Evolutionary conservation across 1,140 invertebrate species (phyloP).

Genomic region (Lasioglossum albipes): DNA sequence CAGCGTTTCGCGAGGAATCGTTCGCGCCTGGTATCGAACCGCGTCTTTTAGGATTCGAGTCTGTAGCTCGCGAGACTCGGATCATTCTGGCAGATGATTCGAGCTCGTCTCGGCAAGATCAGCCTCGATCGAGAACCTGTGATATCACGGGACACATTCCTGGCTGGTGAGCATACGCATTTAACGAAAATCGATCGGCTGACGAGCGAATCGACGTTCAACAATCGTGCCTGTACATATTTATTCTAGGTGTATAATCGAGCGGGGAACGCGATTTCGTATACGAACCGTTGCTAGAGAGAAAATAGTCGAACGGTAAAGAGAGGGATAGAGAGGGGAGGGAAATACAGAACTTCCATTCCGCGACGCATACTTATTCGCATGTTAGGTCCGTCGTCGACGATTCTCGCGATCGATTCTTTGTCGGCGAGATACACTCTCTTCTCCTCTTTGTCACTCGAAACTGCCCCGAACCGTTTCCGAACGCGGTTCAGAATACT

Average conservation of each 20-base stretch:
- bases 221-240: slow-evolving; percentile 66
- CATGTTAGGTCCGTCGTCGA: slow-evolving; percentile 35
- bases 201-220: slow-evolving; percentile 34
- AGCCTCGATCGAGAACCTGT: neutral
- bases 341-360: slow-evolving; percentile 17
- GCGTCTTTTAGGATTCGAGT: neutral
- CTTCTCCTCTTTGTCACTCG: slow-evolving; percentile 13
- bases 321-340: neutral
- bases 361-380: slow-evolving; percentile 19
- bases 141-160: neutral
- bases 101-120: neutral
- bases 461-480: slow-evolving; percentile 21
- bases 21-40: neutral
- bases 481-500: slow-evolving; percentile 29
- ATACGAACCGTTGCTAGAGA: neutral
- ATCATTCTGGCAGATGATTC: neutral
- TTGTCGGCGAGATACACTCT: slow-evolving; percentile 13
- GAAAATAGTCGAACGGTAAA: neutral
- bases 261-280: slow-evolving; percentile 45
- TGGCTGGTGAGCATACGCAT: neutral
- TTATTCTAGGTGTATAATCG: slow-evolving; percentile 45
- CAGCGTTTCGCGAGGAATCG: neutral
- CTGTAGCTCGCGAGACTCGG: too few species aligned
- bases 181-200: neutral
- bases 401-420: slow-evolving; percentile 33